phyloP scores from a whole-genome alignment of 2,113 vertebrate species.

The Orcinus orca region DNA sequence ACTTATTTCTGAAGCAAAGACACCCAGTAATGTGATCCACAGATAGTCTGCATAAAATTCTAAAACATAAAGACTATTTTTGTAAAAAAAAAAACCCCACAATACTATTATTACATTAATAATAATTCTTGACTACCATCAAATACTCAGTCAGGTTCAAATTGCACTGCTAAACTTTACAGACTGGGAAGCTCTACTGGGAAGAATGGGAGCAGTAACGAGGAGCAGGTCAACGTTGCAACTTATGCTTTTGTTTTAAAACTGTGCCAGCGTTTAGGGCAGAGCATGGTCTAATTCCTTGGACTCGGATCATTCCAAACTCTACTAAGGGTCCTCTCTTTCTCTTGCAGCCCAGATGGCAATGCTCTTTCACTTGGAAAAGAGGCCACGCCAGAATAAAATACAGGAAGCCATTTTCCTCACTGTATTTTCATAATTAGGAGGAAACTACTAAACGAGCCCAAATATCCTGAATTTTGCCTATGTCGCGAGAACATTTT shows the following conservation, averaged over 20 bases:
- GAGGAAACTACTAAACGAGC: not conserved
- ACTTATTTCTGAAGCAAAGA: not conserved
- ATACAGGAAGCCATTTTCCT: not conserved
- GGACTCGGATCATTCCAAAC: not conserved
- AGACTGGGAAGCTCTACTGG: not conserved
- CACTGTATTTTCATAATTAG: not conserved
- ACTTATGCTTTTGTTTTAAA: not conserved
- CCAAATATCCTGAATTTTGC: not conserved
- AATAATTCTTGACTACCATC: not conserved
- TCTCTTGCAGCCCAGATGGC: not conserved
- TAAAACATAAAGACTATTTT: not conserved
- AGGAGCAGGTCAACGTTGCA: not conserved
- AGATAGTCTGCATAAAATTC: not conserved
- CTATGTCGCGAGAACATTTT: not conserved
- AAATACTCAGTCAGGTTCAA: not conserved
- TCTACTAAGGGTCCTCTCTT: not conserved
- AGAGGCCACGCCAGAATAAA: not conserved
- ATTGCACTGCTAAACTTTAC: not conserved
- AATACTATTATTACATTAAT: not conserved
- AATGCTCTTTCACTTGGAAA: not conserved
- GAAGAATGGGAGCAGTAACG: not conserved
- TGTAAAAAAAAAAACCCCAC: not conserved
- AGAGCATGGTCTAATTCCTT: not conserved
- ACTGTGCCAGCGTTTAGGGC: not conserved
- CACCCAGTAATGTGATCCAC: not conserved